Evolutionary conservation across 2,888 invertebrate genomes (phyloP), one percentile per base, ranked within the genome.

Genomic region (Dryococelus australis): DNA sequence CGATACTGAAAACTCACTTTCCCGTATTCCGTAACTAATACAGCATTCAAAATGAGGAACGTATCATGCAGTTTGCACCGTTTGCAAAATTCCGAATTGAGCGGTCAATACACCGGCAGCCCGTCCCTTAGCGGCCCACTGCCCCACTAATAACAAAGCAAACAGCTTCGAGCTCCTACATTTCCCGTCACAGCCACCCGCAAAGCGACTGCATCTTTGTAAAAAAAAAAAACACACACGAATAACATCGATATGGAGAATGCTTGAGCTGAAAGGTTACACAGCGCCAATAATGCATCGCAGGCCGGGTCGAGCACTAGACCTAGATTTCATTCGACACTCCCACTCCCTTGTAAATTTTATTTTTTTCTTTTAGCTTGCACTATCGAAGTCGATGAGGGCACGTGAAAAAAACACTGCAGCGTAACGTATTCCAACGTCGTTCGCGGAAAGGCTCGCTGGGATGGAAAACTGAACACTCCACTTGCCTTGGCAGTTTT

Each of bases 401-500:
- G 47, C 47, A 47, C 65, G 65, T 8, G 24, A 65, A 65, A 65
- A 10, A 20, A 65, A 65, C 65, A 65, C 65, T n/a, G 65, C 65
- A 65, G 8, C 16, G 16, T 65, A 20, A 65, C n/a, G 47, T 16
- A 47, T 47, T 47, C 10, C 47, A 16, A 47, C 16, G 35, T 47
- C 47, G 47, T 8, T 0, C 12, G 8, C 47, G 47, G 0, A 16
- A 47, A 13, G 47, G 47, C 12, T 10, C 47, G 5, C 47, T 8
- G 47, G 47, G 47, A 8, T 47, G 16, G 35, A 35, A 51, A 51
- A 20, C 51, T 3, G 20, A 51, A 12, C 12, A 51, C 51, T 51
- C 51, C 88, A 87, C 88, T 88, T 86, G 88, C 88, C 88, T 88
- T 87, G 85, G 88, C 87, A 87, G 88, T 51, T 47, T 81, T 80